Base-by-base conservation (phyloP, 2,888 invertebrate species). In the Germaria angustata region DNA sequence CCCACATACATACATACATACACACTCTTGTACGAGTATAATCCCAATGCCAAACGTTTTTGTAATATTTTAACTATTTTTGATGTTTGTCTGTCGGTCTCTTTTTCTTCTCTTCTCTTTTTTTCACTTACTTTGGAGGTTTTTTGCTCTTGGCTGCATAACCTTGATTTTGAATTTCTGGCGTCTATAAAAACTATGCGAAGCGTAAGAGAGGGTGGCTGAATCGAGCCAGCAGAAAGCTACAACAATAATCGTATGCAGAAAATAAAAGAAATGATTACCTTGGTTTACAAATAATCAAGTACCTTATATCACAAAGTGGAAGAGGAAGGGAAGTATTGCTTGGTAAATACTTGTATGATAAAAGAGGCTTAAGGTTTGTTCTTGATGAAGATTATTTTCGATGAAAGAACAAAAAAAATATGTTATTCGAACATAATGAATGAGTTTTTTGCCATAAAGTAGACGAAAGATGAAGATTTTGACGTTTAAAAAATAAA, bases 101-200 rank as follows among this genome's bases (percentile, higher is more conserved):
- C 36, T 72, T 36, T 46, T 7, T 36, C 9, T 17, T 2, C 15
- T 17, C 17, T 41, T 2, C 41, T 59, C 1, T 6, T 34, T 15
- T n/a, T 41, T 41, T 34, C 49, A 49, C 41, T 59, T 77, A 51
- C 68, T 57, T 49, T 63, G 8, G 32, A 4, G 32, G 11, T 41
- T 63, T 78, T 55, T 78, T 69, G 39, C 44, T 59, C 24, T 28
- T 28, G 28, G 3, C 6, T 28, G 17, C 32, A 1, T 24, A 57
- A 51, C 79, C 79, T 79, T 79, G 79, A 79, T 72, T 79, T 72
- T 57, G 49, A 79, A 79, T 79, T 79, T 79, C 79, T 71, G 63
- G 65, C 63, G 78, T 65, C 78, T 71, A 65, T 15, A 57, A 71
- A n/a, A 77, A 51, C n/a, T 39, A 17, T 17, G 2, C 20, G n/a